Evolutionary conservation across 2,113 vertebrate species (phyloP), one percentile per base, ranked within the genome.

Genomic region (Mormyrus iriodes): DNA sequence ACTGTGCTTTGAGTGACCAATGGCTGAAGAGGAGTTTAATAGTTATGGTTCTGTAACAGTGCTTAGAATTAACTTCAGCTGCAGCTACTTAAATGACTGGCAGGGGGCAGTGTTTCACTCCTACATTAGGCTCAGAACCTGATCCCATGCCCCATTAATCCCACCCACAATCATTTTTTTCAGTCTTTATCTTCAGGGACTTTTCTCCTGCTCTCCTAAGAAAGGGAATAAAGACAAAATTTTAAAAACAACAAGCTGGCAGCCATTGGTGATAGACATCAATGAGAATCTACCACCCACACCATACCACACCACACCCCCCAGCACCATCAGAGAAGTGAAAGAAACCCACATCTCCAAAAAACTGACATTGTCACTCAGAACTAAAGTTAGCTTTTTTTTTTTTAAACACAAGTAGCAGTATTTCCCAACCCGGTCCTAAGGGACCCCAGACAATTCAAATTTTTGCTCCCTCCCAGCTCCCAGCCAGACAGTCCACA

Each of bases 81-180:
- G 35, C 1, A 42, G 73, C 13, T 79, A 79, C 6, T 19, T 0
- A 79, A 79, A 79, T 79, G 31, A 17, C 13, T 17, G n/a, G n/a
- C 9, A 69, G 61, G n/a, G n/a, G 61, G 61, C 27, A 69, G 27
- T 1, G n/a, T 69, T 69, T 69, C 61, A 27, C 27, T 69, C n/a
- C 31, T 79, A 89, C 79, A 89, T 89, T 53, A 88, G 88, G 88
- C 88, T 88, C 88, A 88, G 88, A 88, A 88, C 65, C 27, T 17
- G 10, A 86, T 35, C 61, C 46, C 48, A 8, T 39, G 5, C 65
- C 69, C 69, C 35, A 48, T 46, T 76, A 76, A 76, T 7, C 44
- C 87, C 58, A n/a, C 55, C 53, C 35, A 3, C 58, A 46, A 85
- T 4, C 10, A 15, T 76, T 39, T 65, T 24, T 51, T 46, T 65